Percentiles rank a stretch among this genome's conserved stretches.
phyloP scores from a whole-genome alignment of 1,140 invertebrate species.

The Bombus huntii region DNA sequence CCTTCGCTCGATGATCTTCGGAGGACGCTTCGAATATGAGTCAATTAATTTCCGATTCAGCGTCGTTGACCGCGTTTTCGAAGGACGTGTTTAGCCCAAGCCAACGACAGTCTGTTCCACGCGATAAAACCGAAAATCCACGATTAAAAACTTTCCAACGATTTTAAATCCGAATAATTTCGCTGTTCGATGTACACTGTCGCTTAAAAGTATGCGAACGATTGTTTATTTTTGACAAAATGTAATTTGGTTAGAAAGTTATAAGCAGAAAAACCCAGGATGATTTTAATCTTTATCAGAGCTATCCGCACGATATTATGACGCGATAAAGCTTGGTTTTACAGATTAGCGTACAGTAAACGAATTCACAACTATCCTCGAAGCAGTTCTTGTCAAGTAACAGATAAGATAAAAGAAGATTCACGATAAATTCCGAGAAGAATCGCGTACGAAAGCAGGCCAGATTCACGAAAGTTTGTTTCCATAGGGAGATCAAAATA shows the following conservation, averaged over 20 bases:
- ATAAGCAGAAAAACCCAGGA: no score
- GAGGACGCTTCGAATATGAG: slow-evolving; percentile 31
- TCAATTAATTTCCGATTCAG: slow-evolving; percentile 54
- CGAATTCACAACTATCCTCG: no score
- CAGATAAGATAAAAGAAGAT: no score
- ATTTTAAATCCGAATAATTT: neutral
- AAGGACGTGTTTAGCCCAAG: slow-evolving; percentile 25
- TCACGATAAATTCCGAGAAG: neutral
- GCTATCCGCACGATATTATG: no score
- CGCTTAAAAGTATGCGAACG: no score
- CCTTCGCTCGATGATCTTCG: slow-evolving; percentile 41
- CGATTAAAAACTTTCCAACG: neutral
- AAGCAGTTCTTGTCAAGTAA: no score
- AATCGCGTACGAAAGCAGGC: neutral
- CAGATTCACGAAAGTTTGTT: neutral
- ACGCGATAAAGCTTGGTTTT: no score
- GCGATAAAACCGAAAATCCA: neutral
- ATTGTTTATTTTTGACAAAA: no score
- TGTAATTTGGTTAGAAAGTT: no score
- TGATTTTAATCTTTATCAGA: no score
- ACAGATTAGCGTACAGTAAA: no score
- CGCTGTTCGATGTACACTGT: neutral
- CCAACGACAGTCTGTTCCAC: neutral
- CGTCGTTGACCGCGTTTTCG: slow-evolving; percentile 50
- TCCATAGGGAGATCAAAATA: neutral